Evolutionary conservation across 2,888 invertebrate species (phyloP), one percentile per base, ranked within the genome.

Genomic region (Orthonychiurus folsomi): DNA sequence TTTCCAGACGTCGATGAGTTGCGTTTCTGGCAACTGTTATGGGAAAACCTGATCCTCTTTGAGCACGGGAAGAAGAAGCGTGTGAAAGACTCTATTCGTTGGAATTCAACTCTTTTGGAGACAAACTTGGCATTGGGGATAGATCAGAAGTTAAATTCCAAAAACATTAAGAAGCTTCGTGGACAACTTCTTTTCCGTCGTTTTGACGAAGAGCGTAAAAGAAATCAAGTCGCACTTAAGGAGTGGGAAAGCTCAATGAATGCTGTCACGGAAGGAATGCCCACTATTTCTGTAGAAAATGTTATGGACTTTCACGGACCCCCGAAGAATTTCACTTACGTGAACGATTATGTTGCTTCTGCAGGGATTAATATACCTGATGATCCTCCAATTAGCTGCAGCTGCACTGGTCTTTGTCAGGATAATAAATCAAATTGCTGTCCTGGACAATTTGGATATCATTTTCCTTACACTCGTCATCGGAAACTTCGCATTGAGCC

Each of bases 181-280:
- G 37, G 9, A 5, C 37, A 37, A 37, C 15, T 37, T 5, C 37
- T 37, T 5, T 37, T 9, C 15, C 15, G 37, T 37, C 5, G 53
- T 56, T 37, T 37, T 37, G 25, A n/a, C 20, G 37, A 5, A 37
- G 37, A 37, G 15, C 9, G 9, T 37, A 15, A 5, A 5, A 9
- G 1, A 61, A 15, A 26, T 61, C 1, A 54, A 25, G 26, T 15
- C 28, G 18, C 2, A 37, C 50, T 59, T 1, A 78, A 80, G 66
- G 79, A 83, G n/a, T 93, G 92, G 88, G 86, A 92, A 75, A 77
- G 81, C 2, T 81, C 84, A 61, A 82, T 94, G 66, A 93, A 93
- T 74, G 75, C 77, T 28, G 83, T 87, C 21, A 85, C 86, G 65
- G 78, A 78, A 26, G 83, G 84, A 37, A 82, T 83, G 18, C 86